Evolutionary conservation across 2,797 vertebrate species (phyloP).

Genomic region (Tenualosa ilisha): DNA sequence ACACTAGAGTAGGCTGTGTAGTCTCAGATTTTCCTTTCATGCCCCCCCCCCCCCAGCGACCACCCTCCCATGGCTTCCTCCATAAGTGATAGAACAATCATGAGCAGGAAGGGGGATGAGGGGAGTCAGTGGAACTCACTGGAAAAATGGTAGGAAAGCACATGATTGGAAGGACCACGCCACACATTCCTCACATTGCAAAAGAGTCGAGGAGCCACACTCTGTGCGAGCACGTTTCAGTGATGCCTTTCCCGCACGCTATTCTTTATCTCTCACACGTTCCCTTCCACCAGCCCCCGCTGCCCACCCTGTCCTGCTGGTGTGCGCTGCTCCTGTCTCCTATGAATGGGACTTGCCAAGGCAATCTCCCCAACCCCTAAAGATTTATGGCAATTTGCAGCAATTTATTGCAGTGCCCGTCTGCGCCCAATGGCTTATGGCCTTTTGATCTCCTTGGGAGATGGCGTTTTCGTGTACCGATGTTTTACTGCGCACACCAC

Average conservation of each 20-base stretch:
- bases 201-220: background rate
- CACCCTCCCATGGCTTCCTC: background rate
- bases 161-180: background rate
- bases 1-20: too few relatives aligned
- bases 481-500: background rate
- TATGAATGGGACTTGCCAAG: background rate
- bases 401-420: background rate
- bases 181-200: background rate
- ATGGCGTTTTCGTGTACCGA: background rate
- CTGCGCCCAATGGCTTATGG: background rate
- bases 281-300: too few relatives aligned
- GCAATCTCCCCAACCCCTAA: background rate
- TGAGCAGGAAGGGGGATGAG: background rate
- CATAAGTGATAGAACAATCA: background rate
- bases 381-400: background rate
- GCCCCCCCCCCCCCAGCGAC: too few relatives aligned
- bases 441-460: background rate
- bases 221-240: background rate
- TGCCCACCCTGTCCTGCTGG: background rate
- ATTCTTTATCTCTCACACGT: background rate
- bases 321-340: background rate
- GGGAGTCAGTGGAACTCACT: background rate
- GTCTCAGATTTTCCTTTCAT: too few relatives aligned
- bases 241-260: background rate
- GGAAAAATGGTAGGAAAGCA: background rate